Conservation (phyloP, 2,113 vertebrate species). For the Ceyx cyanopectus region DNA sequence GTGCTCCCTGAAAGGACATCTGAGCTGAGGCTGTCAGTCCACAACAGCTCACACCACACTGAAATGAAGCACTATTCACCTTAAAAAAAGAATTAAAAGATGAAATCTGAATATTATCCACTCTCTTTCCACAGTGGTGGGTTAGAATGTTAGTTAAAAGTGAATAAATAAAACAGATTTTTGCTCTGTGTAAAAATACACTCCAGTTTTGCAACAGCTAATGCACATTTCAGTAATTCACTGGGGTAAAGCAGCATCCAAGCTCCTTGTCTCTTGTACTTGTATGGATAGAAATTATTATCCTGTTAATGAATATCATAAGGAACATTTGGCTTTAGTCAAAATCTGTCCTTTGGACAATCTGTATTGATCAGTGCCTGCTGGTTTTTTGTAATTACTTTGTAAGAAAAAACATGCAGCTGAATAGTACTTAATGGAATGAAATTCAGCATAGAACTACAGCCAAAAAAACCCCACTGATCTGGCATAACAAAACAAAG, state of each 20-base stretch:
- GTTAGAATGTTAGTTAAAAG: neutral
- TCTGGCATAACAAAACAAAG: conserved; percentile 35
- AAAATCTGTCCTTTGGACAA: conserved; percentile 17
- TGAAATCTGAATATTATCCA: neutral
- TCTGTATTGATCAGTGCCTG: conserved; percentile 42
- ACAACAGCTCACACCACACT: neutral
- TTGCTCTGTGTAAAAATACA: neutral
- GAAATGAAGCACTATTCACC: neutral
- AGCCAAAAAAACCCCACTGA: neutral
- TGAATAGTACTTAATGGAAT: conserved; percentile 20
- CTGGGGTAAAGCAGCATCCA: neutral
- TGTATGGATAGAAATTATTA: neutral
- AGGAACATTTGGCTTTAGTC: conserved; percentile 19
- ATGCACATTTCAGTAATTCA: neutral
- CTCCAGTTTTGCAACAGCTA: neutral
- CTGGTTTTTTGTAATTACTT: conserved; percentile 39
- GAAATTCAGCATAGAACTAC: neutral
- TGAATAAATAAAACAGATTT: neutral
- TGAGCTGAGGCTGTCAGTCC: neutral
- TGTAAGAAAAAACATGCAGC: conserved; percentile 13
- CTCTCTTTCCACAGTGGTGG: neutral
- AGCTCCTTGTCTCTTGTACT: neutral
- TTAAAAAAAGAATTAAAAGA: neutral
- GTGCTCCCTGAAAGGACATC: neutral
- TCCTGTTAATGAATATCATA: neutral